These are phyloP conservation scores for Urophycis tenuis DNA, from an alignment of 2,797 vertebrate species.

Conservation along the genomic window DNA sequence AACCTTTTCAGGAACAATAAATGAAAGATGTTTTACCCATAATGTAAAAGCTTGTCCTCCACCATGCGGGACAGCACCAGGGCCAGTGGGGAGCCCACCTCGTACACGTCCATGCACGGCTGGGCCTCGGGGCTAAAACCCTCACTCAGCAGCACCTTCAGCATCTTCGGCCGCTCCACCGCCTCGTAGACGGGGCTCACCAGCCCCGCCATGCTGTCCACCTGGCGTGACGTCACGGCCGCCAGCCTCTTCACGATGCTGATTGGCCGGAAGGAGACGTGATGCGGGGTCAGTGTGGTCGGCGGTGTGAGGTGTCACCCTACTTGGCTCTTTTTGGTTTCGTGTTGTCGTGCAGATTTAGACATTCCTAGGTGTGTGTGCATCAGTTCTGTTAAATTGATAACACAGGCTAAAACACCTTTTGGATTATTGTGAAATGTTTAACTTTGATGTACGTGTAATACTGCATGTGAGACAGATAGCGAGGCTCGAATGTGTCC, in stretches of 20 bases:
- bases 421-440: no score
- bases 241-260: neutral
- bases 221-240: neutral
- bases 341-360: no score
- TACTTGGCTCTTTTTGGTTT: neutral
- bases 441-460: no score
- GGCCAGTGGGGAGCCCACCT: neutral
- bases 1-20: neutral
- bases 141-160: conserved; percentile 2
- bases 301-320: no score
- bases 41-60: neutral
- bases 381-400: no score
- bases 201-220: neutral
- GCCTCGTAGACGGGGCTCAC: conserved; percentile 11
- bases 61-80: neutral
- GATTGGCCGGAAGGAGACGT: neutral
- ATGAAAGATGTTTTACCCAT: no score
- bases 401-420: no score
- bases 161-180: neutral
- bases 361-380: no score
- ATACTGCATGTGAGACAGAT: no score
- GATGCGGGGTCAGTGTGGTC: neutral
- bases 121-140: conserved; percentile 14
- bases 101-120: neutral
- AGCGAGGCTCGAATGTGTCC: no score